A percentile compares a stretch with the other conserved stretches of the same genome.
phyloP scores from a whole-genome alignment of 2,113 vertebrate species.

The Gobius niger region DNA sequence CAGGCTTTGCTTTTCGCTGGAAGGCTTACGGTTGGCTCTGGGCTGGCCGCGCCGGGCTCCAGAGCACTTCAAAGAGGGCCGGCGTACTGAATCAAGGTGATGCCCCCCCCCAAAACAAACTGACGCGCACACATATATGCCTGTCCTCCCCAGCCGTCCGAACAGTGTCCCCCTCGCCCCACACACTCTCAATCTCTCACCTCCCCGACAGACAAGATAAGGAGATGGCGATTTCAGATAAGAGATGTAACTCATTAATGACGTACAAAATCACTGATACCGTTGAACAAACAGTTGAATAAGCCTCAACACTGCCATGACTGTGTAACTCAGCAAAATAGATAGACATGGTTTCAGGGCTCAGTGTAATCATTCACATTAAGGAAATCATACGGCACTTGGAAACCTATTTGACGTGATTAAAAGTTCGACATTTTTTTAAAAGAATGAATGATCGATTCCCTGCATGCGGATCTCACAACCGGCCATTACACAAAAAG shows the following conservation, averaged over 20 bases:
- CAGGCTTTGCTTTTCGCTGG: constrained; percentile 84
- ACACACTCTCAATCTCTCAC: constrained; percentile 46
- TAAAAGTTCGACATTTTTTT: too few relatives aligned
- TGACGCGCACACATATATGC: constrained; percentile 27
- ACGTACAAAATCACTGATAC: not conserved
- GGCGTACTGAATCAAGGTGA: constrained; percentile 97
- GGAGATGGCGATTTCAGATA: constrained; percentile 58
- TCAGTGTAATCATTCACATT: too few relatives aligned
- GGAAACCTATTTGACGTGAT: too few relatives aligned
- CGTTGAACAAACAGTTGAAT: not conserved
- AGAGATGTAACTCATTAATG: constrained; percentile 20
- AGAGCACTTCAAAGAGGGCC: constrained; percentile 93
- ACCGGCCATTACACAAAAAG: constrained; percentile 50
- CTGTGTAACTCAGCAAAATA: too few relatives aligned
- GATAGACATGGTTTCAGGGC: too few relatives aligned
- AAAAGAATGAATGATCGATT: too few relatives aligned
- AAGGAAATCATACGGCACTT: too few relatives aligned
- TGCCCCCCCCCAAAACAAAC: constrained; percentile 64
- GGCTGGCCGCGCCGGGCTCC: constrained; percentile 83
- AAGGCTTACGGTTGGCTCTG: constrained; percentile 85
- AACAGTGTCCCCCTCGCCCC: constrained; percentile 52
- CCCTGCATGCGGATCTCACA: constrained; percentile 31
- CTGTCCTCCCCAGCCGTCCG: constrained; percentile 49
- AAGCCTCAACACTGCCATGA: not conserved
- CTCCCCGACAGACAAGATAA: constrained; percentile 52